Evolutionary conservation across 2,888 invertebrate species (phyloP), one percentile per base, ranked within the genome.

Genomic region (Brassicogethes aeneus): DNA sequence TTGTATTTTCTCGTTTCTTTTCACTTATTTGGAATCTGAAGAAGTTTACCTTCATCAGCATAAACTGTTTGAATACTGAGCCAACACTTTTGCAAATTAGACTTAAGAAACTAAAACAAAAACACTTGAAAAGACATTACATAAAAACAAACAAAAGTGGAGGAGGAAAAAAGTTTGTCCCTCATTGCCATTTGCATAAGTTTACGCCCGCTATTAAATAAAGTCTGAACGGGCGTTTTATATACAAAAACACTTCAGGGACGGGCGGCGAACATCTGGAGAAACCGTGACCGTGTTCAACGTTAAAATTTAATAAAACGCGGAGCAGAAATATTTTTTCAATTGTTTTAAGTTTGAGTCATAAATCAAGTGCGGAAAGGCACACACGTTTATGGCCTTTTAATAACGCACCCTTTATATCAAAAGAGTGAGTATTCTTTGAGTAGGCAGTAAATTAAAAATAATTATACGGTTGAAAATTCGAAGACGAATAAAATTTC

Each of bases 251-350:
- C 23, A 23, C 23, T 7, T 23, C 23, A 10, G 23, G 23, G 23
- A 23, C n/a, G 23, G 10, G 10, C 10, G 10, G 5, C 23, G 23
- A 23, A 23, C 23, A 23, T 23, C 23, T 23, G 23, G 23, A 23
- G 23, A 10, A 10, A 23, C n/a, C n/a, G n/a, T n/a, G n/a, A n/a
- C 40, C 41, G 23, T 23, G 23, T 23, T 23, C 23, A 5, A 23
- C 44, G 37, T 44, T 49, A 44, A 47, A 49, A 47, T 51, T 51
- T 49, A 51, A 51, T 51, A 51, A 48, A 51, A 47, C 47, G 38
- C 43, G 38, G 39, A 42, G 42, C 42, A 45, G 48, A 51, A 51
- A 50, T 54, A 51, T 54, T 52, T 54, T 51, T 48, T 51, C 51
- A 46, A 54, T 52, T 52, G 52, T 50, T 54, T 47, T 46, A 42